Evolutionary conservation across 30 jellyfish, hydroid and myxozoan species (phyloP), one percentile per base, ranked within the genome.

Genomic region (Aurelia aurita complex sp. Pacific): DNA sequence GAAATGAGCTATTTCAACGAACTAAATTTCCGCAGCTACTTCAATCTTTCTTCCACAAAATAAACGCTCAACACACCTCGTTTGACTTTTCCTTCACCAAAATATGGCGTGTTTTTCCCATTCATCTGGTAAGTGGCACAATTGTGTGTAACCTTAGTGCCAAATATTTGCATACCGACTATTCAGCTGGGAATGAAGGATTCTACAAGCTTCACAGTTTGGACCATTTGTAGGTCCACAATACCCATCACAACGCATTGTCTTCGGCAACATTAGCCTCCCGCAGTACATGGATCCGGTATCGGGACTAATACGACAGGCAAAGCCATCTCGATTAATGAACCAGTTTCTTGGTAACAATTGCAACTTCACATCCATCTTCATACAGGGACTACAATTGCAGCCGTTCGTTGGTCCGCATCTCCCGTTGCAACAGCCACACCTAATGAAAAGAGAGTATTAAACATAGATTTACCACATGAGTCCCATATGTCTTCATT

Each of bases 391-490:
- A 50, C 87, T 36, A 71, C 98, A 92, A 67, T 92, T 92, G 83
- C 98, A 92, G 61, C 98, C 98, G 77, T 86, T 87, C 10, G 98
- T 80, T 23, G 97, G 98, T 15, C 98, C 98, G 75, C 98, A 92
- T 16, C 60, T 18, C 15, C 97, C 97, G 67, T 92, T 67, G 68
- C 98, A 91, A 74, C 98, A 92, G 43, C 64, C 53, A 82, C 98
- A 92, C 12, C 88, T 82, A 38, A 14, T 40, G 17, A 11, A 2
- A n/a, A 76, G 43, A 52, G 38, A 33, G 52, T 67, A 14, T 4
- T 0, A 67, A 17, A 1, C 36, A 1, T 6, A 4, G 57, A 46
- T 46, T 46, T 46, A 46, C 57, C 57, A 46, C 57, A 46, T 46
- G 57, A 46, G 57, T 46, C 57, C 57, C 57, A 46, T 46, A 1